Percentiles rank a stretch among this genome's conserved stretches.
Conservation (phyloP, 2,888 invertebrate genomes). For the Hermodice carunculata region DNA sequence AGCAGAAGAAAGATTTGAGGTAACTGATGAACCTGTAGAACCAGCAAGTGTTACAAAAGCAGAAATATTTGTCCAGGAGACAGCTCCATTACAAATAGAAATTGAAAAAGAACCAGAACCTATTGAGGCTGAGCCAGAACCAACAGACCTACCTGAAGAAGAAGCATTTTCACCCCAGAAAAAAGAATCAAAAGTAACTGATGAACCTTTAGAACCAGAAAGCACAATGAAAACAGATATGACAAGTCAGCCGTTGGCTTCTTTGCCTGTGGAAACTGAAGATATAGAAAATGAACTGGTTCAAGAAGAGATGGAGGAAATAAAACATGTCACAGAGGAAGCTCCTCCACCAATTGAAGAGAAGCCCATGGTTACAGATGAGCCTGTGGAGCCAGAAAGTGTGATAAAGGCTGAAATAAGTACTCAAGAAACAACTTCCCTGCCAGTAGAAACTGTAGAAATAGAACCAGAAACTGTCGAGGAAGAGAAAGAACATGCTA, state of each 20-base stretch:
- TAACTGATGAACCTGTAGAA: neutral
- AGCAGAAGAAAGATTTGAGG: neutral
- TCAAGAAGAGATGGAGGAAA: no score
- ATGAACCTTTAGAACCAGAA: neutral
- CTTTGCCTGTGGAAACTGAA: slow-evolving; percentile 2
- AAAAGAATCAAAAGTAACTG: neutral
- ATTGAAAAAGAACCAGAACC: slow-evolving; percentile 8
- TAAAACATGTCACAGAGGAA: neutral
- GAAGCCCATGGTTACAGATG: neutral
- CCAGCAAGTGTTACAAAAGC: neutral
- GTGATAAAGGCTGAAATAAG: slow-evolving; percentile 54
- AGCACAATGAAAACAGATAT: neutral
- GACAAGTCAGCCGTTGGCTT: no score
- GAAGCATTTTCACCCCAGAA: neutral
- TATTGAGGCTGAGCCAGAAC: slow-evolving; percentile 55
- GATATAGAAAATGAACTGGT: no score
- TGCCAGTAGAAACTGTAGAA: slow-evolving; percentile 71
- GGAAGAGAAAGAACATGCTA: slow-evolving; percentile 74
- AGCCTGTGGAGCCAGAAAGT: no score
- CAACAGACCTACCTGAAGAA: neutral
- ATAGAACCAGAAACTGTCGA: slow-evolving; percentile 73
- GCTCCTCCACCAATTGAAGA: neutral
- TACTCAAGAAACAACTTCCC: slow-evolving; percentile 69
- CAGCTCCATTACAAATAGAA: neutral
- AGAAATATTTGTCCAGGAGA: no score